phyloP scores from a whole-genome alignment of 64 coral and sea anemone species.

The Trachythela sp. region DNA sequence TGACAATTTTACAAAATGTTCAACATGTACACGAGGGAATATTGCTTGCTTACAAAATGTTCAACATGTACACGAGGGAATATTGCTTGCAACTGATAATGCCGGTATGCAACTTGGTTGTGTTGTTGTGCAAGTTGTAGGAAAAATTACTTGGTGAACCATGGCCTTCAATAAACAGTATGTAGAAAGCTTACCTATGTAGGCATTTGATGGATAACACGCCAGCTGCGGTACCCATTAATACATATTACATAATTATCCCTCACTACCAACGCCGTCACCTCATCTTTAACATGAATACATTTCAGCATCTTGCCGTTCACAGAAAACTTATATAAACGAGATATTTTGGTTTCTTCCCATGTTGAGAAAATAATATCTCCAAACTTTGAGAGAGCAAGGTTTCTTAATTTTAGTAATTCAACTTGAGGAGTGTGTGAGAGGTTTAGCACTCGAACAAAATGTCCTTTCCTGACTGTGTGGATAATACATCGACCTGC shows the following conservation, averaged over 20 bases:
- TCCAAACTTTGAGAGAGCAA: neutral
- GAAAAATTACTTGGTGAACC: neutral
- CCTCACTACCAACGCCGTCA: neutral
- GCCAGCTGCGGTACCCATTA: neutral
- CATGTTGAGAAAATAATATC: neutral
- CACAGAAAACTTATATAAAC: neutral
- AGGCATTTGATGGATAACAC: neutral
- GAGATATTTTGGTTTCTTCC: neutral
- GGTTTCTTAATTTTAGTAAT: neutral
- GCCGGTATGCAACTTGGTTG: too few species aligned
- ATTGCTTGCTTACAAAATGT: too few species aligned
- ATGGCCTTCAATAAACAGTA: neutral
- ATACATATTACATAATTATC: neutral
- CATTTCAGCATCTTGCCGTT: neutral
- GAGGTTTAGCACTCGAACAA: constrained; percentile 54
- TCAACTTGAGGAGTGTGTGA: neutral
- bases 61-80: neutral
- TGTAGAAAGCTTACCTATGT: neutral
- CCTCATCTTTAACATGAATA: neutral
- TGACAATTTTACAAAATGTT: neutral
- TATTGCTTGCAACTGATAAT: too few species aligned
- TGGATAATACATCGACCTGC: constrained; percentile 80
- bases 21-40: neutral
- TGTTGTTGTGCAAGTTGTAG: neutral
- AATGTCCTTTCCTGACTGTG: constrained; percentile 82